Evolutionary conservation across 2,113 vertebrate species (phyloP), one percentile per base, ranked within the genome.

Genomic region (Falco punctatus): DNA sequence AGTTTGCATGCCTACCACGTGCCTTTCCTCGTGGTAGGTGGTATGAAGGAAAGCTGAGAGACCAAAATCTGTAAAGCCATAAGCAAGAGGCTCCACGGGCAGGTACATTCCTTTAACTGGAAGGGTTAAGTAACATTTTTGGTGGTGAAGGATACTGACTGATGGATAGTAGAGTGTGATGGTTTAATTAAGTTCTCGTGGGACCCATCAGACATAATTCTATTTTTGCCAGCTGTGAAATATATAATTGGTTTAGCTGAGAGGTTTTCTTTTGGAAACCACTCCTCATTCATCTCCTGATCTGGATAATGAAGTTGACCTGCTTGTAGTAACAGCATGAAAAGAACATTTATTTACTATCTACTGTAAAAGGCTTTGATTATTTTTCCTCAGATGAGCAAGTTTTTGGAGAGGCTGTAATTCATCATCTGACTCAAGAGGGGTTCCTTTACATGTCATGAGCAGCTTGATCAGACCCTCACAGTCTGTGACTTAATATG

Each of bases 301-400:
- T 86, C 27, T 55, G 20, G 48, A 65, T 74, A 62, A 71, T 71
- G 51, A 91, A 64, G 64, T 89, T 94, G 86, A 95, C 88, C 55
- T 86, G 28, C 55, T 87, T 85, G 69, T 85, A 91, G 52, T 69
- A 96, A 74, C 74, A 95, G 86, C 81, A 72, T 57, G 69, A 75
- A 89, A 92, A 92, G 42, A 84, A 69, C 40, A 89, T 84, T 58
- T 89, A 91, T 95, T 97, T 95, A 74, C 75, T 55, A 38, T 67
- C 64, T 89, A 71, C 69, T 86, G 42, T 83, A 86, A 89, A 90
- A 89, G 49, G 17, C 77, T 92, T 92, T 89, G 80, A 88, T 94
- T 77, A 38, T 86, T 92, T 94, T 95, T 96, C 65, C 62, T 89
- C 80, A 69, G 69, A 96, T 81, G 90, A 67, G n/a, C 52, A 88